Percentiles rank a stretch among this genome's conserved stretches.
Conservation (phyloP, 2,888 invertebrate species). For the Spatulosminthurus flaviceps region DNA sequence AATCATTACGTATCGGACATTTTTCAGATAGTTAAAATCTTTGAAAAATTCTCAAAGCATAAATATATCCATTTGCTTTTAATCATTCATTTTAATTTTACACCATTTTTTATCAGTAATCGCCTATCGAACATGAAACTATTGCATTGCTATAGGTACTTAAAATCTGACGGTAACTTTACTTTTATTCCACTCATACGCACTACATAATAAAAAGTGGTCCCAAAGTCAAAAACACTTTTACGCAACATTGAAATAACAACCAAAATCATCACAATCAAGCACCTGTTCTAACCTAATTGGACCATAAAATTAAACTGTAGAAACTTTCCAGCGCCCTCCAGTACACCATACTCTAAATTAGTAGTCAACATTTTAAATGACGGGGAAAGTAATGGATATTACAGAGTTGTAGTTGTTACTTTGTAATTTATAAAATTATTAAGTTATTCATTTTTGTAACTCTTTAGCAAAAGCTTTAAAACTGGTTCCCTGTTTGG, state of each 20-base stretch:
- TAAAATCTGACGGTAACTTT: conserved; percentile 20
- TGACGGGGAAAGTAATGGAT: too few species aligned
- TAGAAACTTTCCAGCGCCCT: too few species aligned
- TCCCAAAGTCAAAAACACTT: not conserved
- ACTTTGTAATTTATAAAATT: too few species aligned
- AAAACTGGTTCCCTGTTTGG: conserved; percentile 25
- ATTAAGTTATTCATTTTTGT: too few species aligned
- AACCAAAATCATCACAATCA: conserved; percentile 32
- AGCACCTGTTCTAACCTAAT: not conserved
- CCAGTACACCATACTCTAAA: too few species aligned
- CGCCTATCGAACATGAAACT: not conserved
- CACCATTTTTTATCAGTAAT: not conserved
- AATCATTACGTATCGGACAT: too few species aligned
- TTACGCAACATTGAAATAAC: conserved; percentile 1
- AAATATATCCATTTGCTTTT: too few species aligned
- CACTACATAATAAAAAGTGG: not conserved
- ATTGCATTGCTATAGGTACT: conserved; percentile 27
- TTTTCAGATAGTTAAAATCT: too few species aligned
- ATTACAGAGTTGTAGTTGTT: too few species aligned
- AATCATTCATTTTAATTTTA: conserved; percentile 2
- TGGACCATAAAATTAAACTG: not conserved
- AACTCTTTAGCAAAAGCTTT: not conserved
- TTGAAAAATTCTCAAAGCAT: too few species aligned
- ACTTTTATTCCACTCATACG: conserved; percentile 21
- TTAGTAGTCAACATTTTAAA: too few species aligned